Conservation (phyloP, 1,140 invertebrate species). For the Zaprionus vittiger region DNA sequence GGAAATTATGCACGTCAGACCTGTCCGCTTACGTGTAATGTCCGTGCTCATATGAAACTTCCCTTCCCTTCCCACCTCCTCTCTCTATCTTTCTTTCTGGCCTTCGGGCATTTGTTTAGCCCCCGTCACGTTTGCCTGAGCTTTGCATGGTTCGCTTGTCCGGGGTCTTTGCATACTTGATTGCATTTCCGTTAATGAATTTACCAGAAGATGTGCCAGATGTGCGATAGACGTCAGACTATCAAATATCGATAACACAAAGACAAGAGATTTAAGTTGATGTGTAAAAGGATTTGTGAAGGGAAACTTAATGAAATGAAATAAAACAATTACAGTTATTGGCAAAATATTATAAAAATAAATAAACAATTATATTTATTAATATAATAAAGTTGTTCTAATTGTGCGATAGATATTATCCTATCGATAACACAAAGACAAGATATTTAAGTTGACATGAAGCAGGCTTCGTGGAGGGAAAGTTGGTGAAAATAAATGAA, state of each 20-base stretch:
- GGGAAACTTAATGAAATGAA: neutral
- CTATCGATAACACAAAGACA: conserved; percentile 3
- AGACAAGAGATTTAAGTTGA: neutral
- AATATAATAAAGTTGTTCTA: conserved; percentile 17
- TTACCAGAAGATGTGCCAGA: conserved; percentile 44
- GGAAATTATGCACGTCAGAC: conserved; percentile 75
- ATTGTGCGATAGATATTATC: conserved; percentile 21
- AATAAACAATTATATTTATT: neutral
- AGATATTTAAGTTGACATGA: neutral
- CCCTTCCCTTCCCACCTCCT: neutral
- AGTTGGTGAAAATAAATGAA: neutral
- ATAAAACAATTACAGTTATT: neutral
- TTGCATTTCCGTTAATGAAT: conserved; percentile 63
- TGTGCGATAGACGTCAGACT: conserved; percentile 32
- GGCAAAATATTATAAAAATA: neutral
- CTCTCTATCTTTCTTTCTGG: neutral
- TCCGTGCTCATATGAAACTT: conserved; percentile 4
- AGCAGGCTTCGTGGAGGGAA: neutral
- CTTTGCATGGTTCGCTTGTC: conserved; percentile 31
- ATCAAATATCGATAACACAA: conserved; percentile 7
- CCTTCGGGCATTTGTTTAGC: conserved; percentile 42
- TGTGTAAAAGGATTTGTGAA: neutral
- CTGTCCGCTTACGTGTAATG: conserved; percentile 72
- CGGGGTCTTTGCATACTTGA: conserved; percentile 60
- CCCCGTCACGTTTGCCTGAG: conserved; percentile 31